phyloP scores from a whole-genome alignment of 2,113 vertebrate species.

The Hippoglossus stenolepis region DNA sequence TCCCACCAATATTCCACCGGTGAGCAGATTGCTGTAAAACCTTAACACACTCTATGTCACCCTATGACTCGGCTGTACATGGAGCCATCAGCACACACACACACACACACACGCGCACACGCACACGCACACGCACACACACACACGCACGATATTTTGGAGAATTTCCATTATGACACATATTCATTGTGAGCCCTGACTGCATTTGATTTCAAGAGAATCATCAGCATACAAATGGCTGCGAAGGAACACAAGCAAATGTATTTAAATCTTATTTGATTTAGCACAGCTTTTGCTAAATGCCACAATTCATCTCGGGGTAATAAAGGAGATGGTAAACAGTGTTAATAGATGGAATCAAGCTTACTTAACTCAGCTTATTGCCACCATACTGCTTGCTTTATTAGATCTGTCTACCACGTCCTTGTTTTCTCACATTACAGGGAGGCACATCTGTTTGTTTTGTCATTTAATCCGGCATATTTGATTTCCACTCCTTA shows the following conservation, averaged over 20 bases:
- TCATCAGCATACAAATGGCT: slow-evolving; percentile 23
- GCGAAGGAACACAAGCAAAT: slow-evolving; percentile 32
- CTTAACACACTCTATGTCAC: slow-evolving; percentile 59
- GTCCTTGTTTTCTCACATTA: slow-evolving; percentile 72
- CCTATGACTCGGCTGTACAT: slow-evolving; percentile 38
- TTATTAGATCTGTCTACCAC: slow-evolving; percentile 74
- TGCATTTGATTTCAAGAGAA: slow-evolving; percentile 20
- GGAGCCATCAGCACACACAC: slow-evolving; percentile 27
- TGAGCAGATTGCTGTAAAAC: slow-evolving; percentile 63
- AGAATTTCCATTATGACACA: slow-evolving; percentile 24
- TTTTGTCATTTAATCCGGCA: slow-evolving; percentile 76
- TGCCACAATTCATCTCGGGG: slow-evolving; percentile 66
- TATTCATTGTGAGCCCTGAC: background rate
- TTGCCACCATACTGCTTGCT: slow-evolving; percentile 68
- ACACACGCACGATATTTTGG: background rate
- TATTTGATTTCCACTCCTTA: slow-evolving; percentile 76
- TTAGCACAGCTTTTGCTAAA: slow-evolving; percentile 53
- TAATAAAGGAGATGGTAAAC: slow-evolving; percentile 77
- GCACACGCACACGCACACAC: background rate
- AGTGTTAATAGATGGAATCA: slow-evolving; percentile 79
- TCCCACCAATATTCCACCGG: slow-evolving; percentile 60
- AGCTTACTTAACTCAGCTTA: slow-evolving; percentile 72
- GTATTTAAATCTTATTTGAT: slow-evolving; percentile 54
- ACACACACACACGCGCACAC: background rate
- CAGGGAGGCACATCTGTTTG: slow-evolving; percentile 72